Base-by-base conservation (phyloP, 2,113 vertebrate genomes). In the Lanius collurio region DNA sequence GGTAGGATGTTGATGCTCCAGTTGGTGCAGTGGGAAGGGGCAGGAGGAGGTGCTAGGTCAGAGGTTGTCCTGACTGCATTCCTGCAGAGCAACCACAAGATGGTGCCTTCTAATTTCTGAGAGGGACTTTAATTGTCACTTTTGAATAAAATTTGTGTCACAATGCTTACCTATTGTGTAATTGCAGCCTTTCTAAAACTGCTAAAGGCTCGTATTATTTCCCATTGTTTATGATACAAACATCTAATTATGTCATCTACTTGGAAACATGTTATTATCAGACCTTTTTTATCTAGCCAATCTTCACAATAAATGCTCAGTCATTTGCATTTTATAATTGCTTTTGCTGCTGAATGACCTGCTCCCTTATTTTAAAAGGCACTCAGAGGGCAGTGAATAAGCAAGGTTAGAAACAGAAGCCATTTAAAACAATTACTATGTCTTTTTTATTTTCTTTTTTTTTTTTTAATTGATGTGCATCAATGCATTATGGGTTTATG, bases 261-360 rank as follows among this genome's bases (percentile, higher is more conserved):
- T 97, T 94, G 22, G 46, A 95, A 93, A 80, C 44, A 68, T 93
- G 82, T 86, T 95, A 78, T 96, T 69, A 96, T 94, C 92, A 97
- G 89, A 75, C 88, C 94, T 98, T 97, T 98, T 97, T 97, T 80
- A 96, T 89, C 94, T 85, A 96, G 92, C 87, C 81, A 95, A 71
- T 97, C 96, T 97, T 95, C 96, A 97, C 96, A 97, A 95, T 90
- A 96, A 98, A 96, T 92, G 91, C 89, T 93, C 95, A 83, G 63
- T 81, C 83, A 98, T 97, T 96, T 98, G 86, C 89, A 98, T 98
- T 98, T 98, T 98, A 95, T 98, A 98, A 98, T 98, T 97, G 97
- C 93, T 97, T 98, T 87, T 98, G 31, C 96, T 98, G 93, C 97
- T 89, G 44, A 37, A 64, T 79, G 90, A 86, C 52, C 42, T 85